Evolutionary conservation across 35 echinoderm and acorn worm species (phyloP).

Genomic region (Apostichopus parvimensis): DNA sequence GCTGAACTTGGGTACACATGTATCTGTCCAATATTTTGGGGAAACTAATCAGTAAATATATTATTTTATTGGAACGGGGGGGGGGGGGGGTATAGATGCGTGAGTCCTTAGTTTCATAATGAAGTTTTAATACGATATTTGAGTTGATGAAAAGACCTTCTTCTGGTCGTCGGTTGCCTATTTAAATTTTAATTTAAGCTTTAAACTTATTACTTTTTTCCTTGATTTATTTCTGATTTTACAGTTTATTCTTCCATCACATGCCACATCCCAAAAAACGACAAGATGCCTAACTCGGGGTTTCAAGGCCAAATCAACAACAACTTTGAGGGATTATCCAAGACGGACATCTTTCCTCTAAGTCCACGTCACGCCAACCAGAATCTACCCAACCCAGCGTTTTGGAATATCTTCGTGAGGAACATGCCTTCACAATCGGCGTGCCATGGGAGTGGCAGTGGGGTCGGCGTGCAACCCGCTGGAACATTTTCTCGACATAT

Average conservation of each 20-base stretch:
- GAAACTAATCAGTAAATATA: no score
- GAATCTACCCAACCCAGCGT: conserved; percentile 89
- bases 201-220: no score
- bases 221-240: neutral
- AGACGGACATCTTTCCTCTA: conserved; percentile 62
- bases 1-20: no score
- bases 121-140: no score
- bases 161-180: no score
- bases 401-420: conserved; percentile 74
- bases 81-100: no score
- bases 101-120: no score
- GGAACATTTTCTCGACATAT: conserved; percentile 45
- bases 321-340: conserved; percentile 66
- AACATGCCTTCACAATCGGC: neutral
- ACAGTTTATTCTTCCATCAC: neutral
- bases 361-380: conserved; percentile 54
- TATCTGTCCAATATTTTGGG: no score
- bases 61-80: no score
- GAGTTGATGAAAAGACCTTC: no score
- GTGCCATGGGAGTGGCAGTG: neutral
- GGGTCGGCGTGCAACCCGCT: no score
- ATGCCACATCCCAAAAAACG: neutral
- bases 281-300: conserved; percentile 95
- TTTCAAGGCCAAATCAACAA: conserved; percentile 96
- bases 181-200: no score